Conservation (phyloP, 2,113 vertebrate species). For the Natator depressus region DNA sequence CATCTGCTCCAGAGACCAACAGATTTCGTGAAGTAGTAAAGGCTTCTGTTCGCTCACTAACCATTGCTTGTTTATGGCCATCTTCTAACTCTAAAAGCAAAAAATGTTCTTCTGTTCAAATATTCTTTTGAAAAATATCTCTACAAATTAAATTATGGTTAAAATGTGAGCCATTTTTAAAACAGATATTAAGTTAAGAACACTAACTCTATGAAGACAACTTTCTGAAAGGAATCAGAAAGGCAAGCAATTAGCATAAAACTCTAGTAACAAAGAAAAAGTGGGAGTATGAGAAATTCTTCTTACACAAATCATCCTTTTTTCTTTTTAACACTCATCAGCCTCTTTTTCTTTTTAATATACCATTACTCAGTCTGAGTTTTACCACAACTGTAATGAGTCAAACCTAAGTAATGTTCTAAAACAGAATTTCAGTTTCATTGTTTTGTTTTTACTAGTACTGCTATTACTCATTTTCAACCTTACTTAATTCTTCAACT, state of each 20-base stretch:
- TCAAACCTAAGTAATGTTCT: background rate
- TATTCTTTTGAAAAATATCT: conserved; percentile 20
- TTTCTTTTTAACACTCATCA: background rate
- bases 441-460: background rate
- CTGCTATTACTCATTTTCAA: background rate
- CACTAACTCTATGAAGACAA: background rate
- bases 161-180: background rate
- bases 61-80: conserved; percentile 90
- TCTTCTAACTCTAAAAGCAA: conserved; percentile 86
- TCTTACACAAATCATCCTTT: background rate
- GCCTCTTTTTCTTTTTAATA: background rate
- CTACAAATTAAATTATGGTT: background rate
- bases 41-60: conserved; percentile 97
- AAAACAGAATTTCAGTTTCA: background rate
- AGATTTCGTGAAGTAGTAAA: conserved; percentile 98
- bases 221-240: background rate
- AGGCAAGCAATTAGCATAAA: background rate
- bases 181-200: background rate
- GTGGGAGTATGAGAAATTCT: background rate
- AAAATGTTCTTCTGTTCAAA: background rate
- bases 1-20: conserved; percentile 92
- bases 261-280: background rate
- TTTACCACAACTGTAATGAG: background rate
- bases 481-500: background rate
- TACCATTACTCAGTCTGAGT: background rate